Evolutionary conservation across 1,140 invertebrate genomes (phyloP).

Genomic region (Eurosta solidaginis): DNA sequence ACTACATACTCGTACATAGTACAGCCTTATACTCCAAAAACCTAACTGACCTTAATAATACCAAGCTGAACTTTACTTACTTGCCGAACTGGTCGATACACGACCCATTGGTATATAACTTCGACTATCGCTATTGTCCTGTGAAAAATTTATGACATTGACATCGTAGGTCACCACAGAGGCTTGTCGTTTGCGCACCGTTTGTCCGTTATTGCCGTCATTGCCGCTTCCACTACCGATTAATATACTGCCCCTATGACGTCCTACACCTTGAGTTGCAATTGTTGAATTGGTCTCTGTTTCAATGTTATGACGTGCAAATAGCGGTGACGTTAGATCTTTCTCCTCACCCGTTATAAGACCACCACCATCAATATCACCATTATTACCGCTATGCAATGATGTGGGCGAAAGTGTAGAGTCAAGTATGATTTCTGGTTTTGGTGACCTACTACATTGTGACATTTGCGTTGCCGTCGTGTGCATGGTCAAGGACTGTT

Average conservation of each 20-base stretch:
- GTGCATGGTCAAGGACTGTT: slow-evolving; percentile 29
- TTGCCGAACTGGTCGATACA: slow-evolving; percentile 58
- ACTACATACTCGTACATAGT: too few relatives aligned
- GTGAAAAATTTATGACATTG: slow-evolving; percentile 59
- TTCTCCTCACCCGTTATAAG: slow-evolving; percentile 41
- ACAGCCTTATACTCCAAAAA: too few relatives aligned
- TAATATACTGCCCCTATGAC: slow-evolving; percentile 50
- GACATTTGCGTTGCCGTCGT: slow-evolving; percentile 32
- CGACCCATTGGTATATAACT: slow-evolving; percentile 59
- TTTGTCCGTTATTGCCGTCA: slow-evolving; percentile 53
- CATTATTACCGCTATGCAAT: slow-evolving; percentile 37
- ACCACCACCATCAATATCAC: slow-evolving; percentile 22
- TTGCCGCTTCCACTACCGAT: slow-evolving; percentile 49
- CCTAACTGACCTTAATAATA: not conserved
- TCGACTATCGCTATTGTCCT: slow-evolving; percentile 55
- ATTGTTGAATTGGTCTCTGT: slow-evolving; percentile 44
- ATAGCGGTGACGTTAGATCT: slow-evolving; percentile 53
- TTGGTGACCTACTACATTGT: slow-evolving; percentile 46
- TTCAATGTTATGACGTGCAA: slow-evolving; percentile 50
- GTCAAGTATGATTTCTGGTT: slow-evolving; percentile 58
- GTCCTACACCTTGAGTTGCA: slow-evolving; percentile 34
- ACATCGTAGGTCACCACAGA: slow-evolving; percentile 59
- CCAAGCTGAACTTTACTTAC: slow-evolving; percentile 46
- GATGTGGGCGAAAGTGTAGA: slow-evolving; percentile 54
- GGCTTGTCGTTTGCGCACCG: slow-evolving; percentile 53